Conservation (phyloP, 2,797 vertebrate genomes). For the Acanthurus lineatus region DNA sequence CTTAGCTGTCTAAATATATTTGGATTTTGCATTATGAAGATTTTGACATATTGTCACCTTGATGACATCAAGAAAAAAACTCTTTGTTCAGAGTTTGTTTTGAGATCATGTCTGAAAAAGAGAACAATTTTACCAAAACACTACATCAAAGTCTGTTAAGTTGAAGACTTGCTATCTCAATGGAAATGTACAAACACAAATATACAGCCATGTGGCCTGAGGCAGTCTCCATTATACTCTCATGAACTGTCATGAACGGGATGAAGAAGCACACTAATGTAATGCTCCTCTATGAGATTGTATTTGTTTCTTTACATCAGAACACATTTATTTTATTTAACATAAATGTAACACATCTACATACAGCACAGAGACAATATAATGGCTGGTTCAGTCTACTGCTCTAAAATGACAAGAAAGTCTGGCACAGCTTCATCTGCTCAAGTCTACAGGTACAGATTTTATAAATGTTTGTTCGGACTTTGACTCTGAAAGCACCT, state of each 20-base stretch:
- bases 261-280: conserved; percentile 43
- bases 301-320: conserved; percentile 51
- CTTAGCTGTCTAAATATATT: conserved; percentile 34
- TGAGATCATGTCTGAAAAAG: conserved; percentile 42
- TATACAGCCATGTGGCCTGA: conserved; percentile 39
- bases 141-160: conserved; percentile 50
- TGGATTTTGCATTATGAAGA: conserved; percentile 18
- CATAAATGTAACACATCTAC: conserved; percentile 23
- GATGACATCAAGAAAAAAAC: neutral
- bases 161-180: conserved; percentile 53
- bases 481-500: neutral
- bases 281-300: conserved; percentile 27
- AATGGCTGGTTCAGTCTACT: neutral
- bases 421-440: conserved; percentile 6
- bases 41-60: conserved; percentile 44
- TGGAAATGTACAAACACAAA: conserved; percentile 70
- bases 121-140: conserved; percentile 28
- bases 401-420: neutral
- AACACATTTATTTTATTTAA: conserved; percentile 34
- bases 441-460: neutral
- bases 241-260: conserved; percentile 32
- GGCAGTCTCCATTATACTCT: conserved; percentile 51
- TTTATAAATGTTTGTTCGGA: no score
- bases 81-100: conserved; percentile 41
- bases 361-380: neutral